Base-by-base conservation (phyloP, 1,140 invertebrate species). In the Sycophila sp. region DNA sequence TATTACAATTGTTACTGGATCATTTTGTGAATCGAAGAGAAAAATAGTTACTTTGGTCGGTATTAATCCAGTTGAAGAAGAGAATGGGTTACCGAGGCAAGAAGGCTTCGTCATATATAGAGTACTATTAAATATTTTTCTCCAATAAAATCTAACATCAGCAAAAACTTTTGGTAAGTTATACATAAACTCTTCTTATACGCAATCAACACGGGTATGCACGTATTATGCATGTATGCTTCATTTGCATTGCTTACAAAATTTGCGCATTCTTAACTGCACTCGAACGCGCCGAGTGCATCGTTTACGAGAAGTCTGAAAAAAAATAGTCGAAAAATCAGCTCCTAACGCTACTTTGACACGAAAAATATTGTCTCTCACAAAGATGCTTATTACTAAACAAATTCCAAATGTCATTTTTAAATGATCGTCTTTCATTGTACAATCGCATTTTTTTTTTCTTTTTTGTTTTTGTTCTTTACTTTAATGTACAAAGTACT, bases 341-440 rank as follows among this genome's bases (percentile, higher is more conserved):
- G n/a, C n/a, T n/a, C n/a, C n/a, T n/a, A n/a, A n/a, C n/a, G n/a
- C 62, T 62, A 36, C n/a, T 53, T 70, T 70, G 49, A 63, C 49
- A 70, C 59, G 55, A 36, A 63, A 63, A 63, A 70, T 70, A 70
- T 70, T 70, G 68, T 70, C 68, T 1, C 26, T 64, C 68, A 70
- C 68, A 63, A 70, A 63, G n/a, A n/a, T n/a, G n/a, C n/a, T n/a
- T n/a, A n/a, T n/a, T n/a, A n/a, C n/a, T n/a, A n/a, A n/a, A n/a
- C n/a, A n/a, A n/a, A n/a, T n/a, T n/a, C n/a, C n/a, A n/a, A n/a
- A n/a, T n/a, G n/a, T n/a, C n/a, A n/a, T n/a, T n/a, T n/a, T n/a
- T n/a, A n/a, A n/a, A n/a, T n/a, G n/a, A n/a, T n/a, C n/a, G n/a
- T n/a, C n/a, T n/a, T n/a, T n/a, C n/a, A n/a, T n/a, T n/a, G n/a